Conservation (phyloP, 2,888 invertebrate species). For the Megamerina dolium region DNA sequence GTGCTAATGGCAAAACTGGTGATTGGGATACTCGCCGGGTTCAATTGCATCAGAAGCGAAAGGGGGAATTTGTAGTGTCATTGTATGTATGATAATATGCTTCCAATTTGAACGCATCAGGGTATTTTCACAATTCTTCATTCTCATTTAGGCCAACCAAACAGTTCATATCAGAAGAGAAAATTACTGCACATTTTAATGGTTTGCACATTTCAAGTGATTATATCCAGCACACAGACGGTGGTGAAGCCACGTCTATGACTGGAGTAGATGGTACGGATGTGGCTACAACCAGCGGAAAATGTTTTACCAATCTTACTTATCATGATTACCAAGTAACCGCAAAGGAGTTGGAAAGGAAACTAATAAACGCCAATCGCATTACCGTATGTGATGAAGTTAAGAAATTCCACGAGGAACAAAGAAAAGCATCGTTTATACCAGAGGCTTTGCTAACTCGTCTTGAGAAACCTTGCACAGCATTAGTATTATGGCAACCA, state of each 20-base stretch:
- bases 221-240: slow-evolving; percentile 25
- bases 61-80: slow-evolving; percentile 17
- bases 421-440: slow-evolving; percentile 56
- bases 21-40: slow-evolving; percentile 19
- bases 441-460: slow-evolving; percentile 62
- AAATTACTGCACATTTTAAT: slow-evolving; percentile 74
- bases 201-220: slow-evolving; percentile 65
- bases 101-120: neutral
- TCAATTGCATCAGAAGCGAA: slow-evolving; percentile 38
- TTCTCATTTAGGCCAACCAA: slow-evolving; percentile 57
- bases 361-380: slow-evolving; percentile 51
- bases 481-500: slow-evolving; percentile 76
- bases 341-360: slow-evolving; percentile 45
- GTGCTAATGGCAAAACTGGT: slow-evolving; percentile 15
- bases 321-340: slow-evolving; percentile 42
- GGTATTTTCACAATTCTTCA: slow-evolving; percentile 41
- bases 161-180: slow-evolving; percentile 76
- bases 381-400: slow-evolving; percentile 67
- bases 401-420: slow-evolving; percentile 50
- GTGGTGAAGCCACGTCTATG: slow-evolving; percentile 10
- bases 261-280: slow-evolving; percentile 24
- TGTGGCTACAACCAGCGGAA: slow-evolving; percentile 34
- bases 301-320: slow-evolving; percentile 27
- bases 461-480: slow-evolving; percentile 68
- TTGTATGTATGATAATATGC: slow-evolving; percentile 50